Evolutionary conservation across 2,113 vertebrate species (phyloP).

Genomic region (Lasiurus cinereus): DNA sequence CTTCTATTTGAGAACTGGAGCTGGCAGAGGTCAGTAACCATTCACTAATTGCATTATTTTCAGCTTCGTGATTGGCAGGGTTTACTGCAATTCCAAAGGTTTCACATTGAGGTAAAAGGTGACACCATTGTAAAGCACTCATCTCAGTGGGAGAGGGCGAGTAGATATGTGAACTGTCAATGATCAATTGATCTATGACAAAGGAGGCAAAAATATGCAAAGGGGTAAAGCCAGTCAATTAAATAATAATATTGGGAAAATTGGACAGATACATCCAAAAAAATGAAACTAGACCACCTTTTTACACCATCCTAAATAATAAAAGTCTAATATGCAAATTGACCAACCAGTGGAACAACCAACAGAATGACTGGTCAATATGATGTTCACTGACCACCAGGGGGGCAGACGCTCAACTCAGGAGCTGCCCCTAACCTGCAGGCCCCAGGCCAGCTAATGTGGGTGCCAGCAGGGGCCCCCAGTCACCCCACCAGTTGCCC

Average conservation of each 20-base stretch:
- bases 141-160: not conserved
- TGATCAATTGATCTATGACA: not conserved
- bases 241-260: not conserved
- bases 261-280: not conserved
- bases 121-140: not conserved
- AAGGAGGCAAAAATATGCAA: not conserved
- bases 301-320: not conserved
- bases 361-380: too few relatives aligned
- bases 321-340: too few relatives aligned
- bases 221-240: not conserved
- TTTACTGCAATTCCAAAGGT: not conserved
- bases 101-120: not conserved
- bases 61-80: not conserved
- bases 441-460: too few relatives aligned
- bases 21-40: not conserved
- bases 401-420: too few relatives aligned
- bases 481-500: too few relatives aligned
- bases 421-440: too few relatives aligned
- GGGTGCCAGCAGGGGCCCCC: too few relatives aligned
- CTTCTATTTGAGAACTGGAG: not conserved
- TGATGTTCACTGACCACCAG: too few relatives aligned
- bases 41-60: not conserved
- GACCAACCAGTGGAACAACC: too few relatives aligned
- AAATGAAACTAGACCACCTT: not conserved
- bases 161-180: not conserved